Percentiles rank a stretch among this genome's conserved stretches.
These are phyloP conservation scores for Enteromius viviparus DNA, from an alignment of 2,797 vertebrate species.

Conservation along the genomic window DNA sequence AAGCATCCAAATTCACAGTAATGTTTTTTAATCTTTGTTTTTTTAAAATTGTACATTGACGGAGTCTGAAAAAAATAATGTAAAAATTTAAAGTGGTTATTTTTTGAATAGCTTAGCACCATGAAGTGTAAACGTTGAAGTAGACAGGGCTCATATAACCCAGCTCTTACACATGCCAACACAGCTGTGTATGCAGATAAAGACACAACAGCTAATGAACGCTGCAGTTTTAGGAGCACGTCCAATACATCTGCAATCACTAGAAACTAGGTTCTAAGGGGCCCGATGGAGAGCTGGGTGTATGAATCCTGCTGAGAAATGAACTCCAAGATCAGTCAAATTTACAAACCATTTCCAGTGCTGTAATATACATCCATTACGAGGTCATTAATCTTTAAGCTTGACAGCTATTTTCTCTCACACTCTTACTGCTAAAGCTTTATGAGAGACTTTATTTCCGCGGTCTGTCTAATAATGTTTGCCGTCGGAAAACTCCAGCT, in stretches of 20 bases:
- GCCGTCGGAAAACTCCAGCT: not conserved
- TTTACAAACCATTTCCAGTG: conserved; percentile 7
- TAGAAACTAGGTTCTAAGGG: conserved; percentile 15
- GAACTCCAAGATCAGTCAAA: not conserved
- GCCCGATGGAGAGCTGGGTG: not conserved
- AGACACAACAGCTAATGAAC: not conserved
- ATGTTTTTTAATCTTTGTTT: not conserved
- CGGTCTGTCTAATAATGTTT: conserved; percentile 1
- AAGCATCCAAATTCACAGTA: not conserved
- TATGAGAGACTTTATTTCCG: conserved; percentile 22
- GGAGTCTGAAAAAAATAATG: not conserved
- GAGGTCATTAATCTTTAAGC: conserved; percentile 43
- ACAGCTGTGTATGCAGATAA: conserved; percentile 7
- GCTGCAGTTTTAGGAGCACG: not conserved
- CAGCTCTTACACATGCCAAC: not conserved
- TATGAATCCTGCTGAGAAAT: not conserved
- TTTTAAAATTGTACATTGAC: no score
- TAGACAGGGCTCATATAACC: not conserved
- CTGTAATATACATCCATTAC: conserved; percentile 17
- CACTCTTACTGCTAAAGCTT: conserved; percentile 2
- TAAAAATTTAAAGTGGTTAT: not conserved
- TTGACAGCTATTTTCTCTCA: conserved; percentile 31
- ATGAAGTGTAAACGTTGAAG: not conserved
- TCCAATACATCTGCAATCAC: not conserved
- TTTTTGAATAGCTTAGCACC: not conserved